Conservation (phyloP, 2,797 vertebrate genomes). For the Orientallactaga sibirica region DNA sequence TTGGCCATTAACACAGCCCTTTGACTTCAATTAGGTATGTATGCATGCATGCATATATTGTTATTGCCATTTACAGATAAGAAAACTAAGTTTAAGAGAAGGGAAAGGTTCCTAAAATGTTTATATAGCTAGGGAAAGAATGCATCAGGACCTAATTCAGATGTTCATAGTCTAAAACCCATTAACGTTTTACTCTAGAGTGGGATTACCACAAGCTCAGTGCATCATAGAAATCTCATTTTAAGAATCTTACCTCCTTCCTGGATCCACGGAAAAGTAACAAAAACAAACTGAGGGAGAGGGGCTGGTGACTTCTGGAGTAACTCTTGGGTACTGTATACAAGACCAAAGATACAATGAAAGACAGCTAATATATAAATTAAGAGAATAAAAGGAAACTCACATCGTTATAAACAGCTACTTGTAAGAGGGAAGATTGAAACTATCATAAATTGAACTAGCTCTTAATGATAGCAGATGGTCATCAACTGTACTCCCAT, state of each 20-base stretch:
- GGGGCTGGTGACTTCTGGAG: neutral
- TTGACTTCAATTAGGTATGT: neutral
- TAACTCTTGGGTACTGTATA: neutral
- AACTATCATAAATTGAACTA: neutral
- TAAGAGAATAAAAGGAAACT: neutral
- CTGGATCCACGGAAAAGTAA: slow-evolving; percentile 8
- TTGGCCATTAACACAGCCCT: neutral
- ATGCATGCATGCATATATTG: neutral
- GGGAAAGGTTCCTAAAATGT: neutral
- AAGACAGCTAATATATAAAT: neutral
- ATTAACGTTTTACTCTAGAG: neutral
- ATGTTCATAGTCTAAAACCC: slow-evolving; percentile 6
- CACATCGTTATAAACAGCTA: neutral
- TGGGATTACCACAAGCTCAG: neutral
- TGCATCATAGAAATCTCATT: neutral
- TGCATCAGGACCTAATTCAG: neutral
- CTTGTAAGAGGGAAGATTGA: neutral
- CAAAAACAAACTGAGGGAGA: neutral
- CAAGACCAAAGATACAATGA: neutral
- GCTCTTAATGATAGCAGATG: slow-evolving; percentile 1
- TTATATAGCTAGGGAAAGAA: neutral
- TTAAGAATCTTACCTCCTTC: neutral
- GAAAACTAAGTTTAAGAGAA: neutral
- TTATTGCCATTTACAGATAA: neutral
- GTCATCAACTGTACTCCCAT: neutral